Percentiles rank a stretch among this genome's conserved stretches.
These are phyloP conservation scores for Urophycis tenuis DNA, from an alignment of 2,797 vertebrate genomes.

Conservation along the genomic window DNA sequence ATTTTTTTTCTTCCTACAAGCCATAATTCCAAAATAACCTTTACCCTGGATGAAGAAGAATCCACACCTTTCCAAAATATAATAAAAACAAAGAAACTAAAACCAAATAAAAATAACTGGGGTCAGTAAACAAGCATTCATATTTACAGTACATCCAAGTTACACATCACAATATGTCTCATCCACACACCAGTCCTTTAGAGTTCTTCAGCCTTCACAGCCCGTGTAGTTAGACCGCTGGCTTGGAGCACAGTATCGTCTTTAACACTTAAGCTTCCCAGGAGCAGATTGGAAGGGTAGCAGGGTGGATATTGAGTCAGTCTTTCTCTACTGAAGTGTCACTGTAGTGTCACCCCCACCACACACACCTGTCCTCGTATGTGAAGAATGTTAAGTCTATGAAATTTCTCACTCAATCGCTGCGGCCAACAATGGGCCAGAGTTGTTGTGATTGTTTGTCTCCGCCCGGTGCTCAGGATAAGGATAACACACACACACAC, in stretches of 20 bases:
- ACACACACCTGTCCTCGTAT: background rate
- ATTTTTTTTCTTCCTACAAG: slow-evolving; percentile 29
- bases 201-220: slow-evolving; percentile 22
- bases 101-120: slow-evolving; percentile 29
- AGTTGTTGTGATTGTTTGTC: slow-evolving; percentile 36
- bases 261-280: slow-evolving; percentile 26
- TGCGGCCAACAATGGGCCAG: background rate
- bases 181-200: slow-evolving; percentile 49
- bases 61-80: slow-evolving; percentile 62
- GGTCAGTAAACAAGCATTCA: slow-evolving; percentile 73
- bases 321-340: slow-evolving; percentile 24
- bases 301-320: slow-evolving; percentile 36
- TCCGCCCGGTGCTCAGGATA: slow-evolving; percentile 48
- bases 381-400: slow-evolving; percentile 37
- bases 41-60: slow-evolving; percentile 40
- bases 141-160: slow-evolving; percentile 79
- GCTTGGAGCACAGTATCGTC: slow-evolving; percentile 11
- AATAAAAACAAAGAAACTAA: slow-evolving; percentile 34
- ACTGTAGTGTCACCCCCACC: slow-evolving; percentile 18
- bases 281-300: slow-evolving; percentile 14
- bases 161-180: slow-evolving; percentile 44
- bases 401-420: slow-evolving; percentile 14
- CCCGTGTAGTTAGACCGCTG: background rate
- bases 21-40: slow-evolving; percentile 43
- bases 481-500: slow-evolving; percentile 38